phyloP scores from a whole-genome alignment of 64 coral and sea anemone genomes.

The Exaiptasia diaphana region DNA sequence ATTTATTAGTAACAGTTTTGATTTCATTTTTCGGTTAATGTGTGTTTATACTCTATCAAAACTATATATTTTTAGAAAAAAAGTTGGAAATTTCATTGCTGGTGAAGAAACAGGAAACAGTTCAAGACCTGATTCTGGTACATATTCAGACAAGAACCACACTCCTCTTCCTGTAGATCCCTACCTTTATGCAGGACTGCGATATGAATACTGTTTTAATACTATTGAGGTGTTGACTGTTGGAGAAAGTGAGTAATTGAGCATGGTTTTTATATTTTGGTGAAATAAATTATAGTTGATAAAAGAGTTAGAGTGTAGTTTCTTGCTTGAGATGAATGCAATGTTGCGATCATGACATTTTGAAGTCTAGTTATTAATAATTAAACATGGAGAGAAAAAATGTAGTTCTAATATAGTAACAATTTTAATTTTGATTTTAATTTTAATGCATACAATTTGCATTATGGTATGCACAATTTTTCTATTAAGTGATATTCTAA shows the following conservation, averaged over 20 bases:
- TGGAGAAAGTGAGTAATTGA: conserved; percentile 52
- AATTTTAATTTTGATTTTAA: too few species aligned
- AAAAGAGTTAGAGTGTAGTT: not conserved
- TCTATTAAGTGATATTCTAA: too few species aligned
- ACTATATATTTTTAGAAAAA: conserved; percentile 91
- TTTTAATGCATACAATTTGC: too few species aligned
- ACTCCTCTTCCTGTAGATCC: conserved; percentile 60
- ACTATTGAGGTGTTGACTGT: conserved; percentile 79
- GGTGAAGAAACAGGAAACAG: conserved; percentile 51
- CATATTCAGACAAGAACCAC: conserved; percentile 57
- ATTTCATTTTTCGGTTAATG: too few species aligned
- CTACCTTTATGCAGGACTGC: conserved; percentile 65
- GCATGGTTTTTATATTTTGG: not conserved
- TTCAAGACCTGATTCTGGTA: conserved; percentile 18
- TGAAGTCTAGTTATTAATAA: too few species aligned
- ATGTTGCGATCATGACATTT: too few species aligned
- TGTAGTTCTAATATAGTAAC: too few species aligned
- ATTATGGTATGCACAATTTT: too few species aligned
- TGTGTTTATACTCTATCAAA: too few species aligned
- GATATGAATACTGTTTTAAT: conserved; percentile 56
- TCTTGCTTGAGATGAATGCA: too few species aligned
- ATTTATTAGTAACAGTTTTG: too few species aligned
- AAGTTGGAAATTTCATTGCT: conserved; percentile 94
- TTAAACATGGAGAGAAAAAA: too few species aligned
- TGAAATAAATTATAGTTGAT: not conserved